Conservation (phyloP, 2,797 vertebrate genomes). For the Falco biarmicus region DNA sequence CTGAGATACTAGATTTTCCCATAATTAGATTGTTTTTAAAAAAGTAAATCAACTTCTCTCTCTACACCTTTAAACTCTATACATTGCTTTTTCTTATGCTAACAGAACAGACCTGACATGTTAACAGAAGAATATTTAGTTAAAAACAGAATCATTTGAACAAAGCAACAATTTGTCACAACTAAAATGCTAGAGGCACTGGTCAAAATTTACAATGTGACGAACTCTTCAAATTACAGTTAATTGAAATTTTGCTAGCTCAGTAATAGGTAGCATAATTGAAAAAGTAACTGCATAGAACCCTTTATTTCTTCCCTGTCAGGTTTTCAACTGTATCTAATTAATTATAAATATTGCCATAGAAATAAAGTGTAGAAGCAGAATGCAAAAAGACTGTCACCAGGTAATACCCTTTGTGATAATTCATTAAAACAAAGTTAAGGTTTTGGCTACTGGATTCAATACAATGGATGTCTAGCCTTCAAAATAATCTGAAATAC, state of each 20-base stretch:
- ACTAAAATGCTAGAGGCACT: neutral
- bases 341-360: neutral
- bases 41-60: neutral
- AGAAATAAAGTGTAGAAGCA: neutral
- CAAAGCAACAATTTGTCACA: neutral
- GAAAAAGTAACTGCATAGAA: neutral
- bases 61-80: neutral
- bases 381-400: neutral
- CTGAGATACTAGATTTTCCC: neutral
- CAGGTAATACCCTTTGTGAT: neutral
- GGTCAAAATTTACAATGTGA: neutral
- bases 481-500: neutral
- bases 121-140: neutral
- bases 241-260: neutral
- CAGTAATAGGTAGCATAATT: neutral
- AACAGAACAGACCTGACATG: neutral
- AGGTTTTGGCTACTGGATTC: neutral
- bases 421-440: neutral
- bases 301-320: neutral
- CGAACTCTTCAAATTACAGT: neutral
- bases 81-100: neutral
- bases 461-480: neutral
- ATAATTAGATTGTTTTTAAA: neutral
- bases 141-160: neutral
- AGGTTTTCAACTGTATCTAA: neutral